Evolutionary conservation across 2,797 vertebrate genomes (phyloP).

Genomic region (Catamblyrhynchus diadema): DNA sequence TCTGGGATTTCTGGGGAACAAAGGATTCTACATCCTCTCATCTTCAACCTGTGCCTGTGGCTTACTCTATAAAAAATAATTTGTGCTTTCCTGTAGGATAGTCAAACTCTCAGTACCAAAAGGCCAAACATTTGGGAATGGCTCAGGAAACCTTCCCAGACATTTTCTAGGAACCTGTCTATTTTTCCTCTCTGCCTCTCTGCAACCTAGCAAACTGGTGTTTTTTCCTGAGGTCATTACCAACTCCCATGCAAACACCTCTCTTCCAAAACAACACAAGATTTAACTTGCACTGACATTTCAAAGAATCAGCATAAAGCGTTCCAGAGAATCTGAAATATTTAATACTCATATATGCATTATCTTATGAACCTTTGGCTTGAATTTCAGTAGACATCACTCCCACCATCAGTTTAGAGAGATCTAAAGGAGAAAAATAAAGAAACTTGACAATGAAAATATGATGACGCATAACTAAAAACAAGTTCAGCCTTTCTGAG

Average conservation of each 20-base stretch:
- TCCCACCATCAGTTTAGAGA: background rate
- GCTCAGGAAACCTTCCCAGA: background rate
- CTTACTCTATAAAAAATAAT: background rate
- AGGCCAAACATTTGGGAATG: background rate
- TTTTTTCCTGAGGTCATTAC: background rate
- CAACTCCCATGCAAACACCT: background rate
- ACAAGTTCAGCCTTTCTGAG: background rate
- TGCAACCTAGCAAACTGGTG: background rate
- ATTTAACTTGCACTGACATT: background rate
- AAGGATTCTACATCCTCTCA: background rate
- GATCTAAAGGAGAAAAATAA: background rate
- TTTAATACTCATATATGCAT: background rate
- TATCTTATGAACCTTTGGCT: background rate
- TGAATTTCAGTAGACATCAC: background rate
- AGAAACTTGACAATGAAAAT: background rate
- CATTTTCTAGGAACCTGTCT: background rate
- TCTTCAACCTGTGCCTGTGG: background rate
- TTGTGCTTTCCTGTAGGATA: background rate
- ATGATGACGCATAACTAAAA: background rate
- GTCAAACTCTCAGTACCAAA: background rate
- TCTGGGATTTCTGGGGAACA: background rate
- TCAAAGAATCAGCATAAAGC: background rate
- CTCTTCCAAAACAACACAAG: background rate
- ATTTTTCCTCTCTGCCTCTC: background rate
- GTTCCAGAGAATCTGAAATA: background rate